A percentile compares a stretch with the other conserved stretches of the same genome.
These are phyloP conservation scores for Agrotis clavis DNA, from an alignment of 2,888 invertebrate genomes.

Conservation along the genomic window DNA sequence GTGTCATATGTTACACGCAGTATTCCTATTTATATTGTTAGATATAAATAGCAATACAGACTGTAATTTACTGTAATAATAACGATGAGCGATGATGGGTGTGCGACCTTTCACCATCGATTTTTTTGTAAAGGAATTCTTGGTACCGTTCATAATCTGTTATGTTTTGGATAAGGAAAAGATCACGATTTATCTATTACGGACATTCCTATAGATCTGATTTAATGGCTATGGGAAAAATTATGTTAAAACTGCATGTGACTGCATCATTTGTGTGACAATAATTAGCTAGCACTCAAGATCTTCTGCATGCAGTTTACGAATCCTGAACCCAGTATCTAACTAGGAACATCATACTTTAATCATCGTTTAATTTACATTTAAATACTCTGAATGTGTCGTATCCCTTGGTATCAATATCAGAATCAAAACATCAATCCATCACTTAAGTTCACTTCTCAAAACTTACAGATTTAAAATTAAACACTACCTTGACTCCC, in stretches of 20 bases:
- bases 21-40: not conserved
- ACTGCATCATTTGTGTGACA: not conserved
- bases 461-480: constrained; percentile 35
- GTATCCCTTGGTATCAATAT: not conserved
- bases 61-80: constrained; percentile 43
- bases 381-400: not conserved
- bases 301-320: not conserved
- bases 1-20: constrained; percentile 1
- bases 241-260: not conserved
- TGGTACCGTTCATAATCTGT: constrained; percentile 39
- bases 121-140: constrained; percentile 23
- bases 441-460: not conserved
- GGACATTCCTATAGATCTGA: not conserved
- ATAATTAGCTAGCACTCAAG: not conserved
- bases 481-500: constrained; percentile 20
- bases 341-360: not conserved
- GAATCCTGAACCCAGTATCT: not conserved
- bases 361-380: not conserved
- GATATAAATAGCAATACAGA: not conserved
- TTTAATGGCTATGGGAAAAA: not conserved
- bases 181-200: constrained; percentile 12
- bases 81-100: constrained; percentile 15
- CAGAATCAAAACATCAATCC: constrained; percentile 7
- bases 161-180: constrained; percentile 24
- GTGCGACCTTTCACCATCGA: constrained; percentile 30